Evolutionary conservation across 2,797 vertebrate species (phyloP).

Genomic region (Falco rusticolus): DNA sequence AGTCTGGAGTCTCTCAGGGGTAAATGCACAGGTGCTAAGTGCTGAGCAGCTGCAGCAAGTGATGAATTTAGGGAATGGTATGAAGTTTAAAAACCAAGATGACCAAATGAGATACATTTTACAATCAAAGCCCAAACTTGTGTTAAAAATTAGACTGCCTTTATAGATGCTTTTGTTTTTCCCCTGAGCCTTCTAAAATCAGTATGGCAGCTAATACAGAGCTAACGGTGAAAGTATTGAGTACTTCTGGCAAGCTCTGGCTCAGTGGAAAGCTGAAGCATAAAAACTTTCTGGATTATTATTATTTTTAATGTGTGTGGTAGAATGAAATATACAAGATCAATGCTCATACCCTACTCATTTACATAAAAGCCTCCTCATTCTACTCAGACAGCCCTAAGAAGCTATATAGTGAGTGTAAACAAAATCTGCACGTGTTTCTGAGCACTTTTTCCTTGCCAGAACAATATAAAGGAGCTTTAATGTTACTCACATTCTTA

Average conservation of each 20-base stretch:
- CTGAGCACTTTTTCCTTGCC: neutral
- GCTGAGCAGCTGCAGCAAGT: conserved; percentile 73
- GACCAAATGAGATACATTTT: conserved; percentile 76
- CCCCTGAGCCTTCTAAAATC: conserved; percentile 76
- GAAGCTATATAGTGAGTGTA: neutral
- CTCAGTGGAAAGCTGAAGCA: conserved; percentile 1
- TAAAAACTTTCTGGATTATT: conserved; percentile 4
- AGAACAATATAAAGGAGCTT: neutral
- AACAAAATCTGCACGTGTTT: neutral
- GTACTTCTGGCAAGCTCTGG: conserved; percentile 27
- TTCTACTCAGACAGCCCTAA: neutral
- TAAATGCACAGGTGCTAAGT: conserved; percentile 75
- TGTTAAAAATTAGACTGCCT: conserved; percentile 76
- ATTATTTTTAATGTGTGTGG: neutral
- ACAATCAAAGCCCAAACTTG: conserved; percentile 71
- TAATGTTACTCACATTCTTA: neutral
- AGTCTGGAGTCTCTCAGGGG: conserved; percentile 66
- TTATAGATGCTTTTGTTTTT: conserved; percentile 72
- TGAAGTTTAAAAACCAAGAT: conserved; percentile 72
- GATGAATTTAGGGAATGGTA: conserved; percentile 73
- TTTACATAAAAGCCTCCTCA: neutral
- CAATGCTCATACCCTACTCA: neutral
- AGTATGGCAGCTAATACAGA: conserved; percentile 58
- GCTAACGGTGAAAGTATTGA: conserved; percentile 12
- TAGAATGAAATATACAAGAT: conserved; percentile 5